Base-by-base conservation (phyloP, 2,888 invertebrate genomes). In the Agriopis leucophaearia region DNA sequence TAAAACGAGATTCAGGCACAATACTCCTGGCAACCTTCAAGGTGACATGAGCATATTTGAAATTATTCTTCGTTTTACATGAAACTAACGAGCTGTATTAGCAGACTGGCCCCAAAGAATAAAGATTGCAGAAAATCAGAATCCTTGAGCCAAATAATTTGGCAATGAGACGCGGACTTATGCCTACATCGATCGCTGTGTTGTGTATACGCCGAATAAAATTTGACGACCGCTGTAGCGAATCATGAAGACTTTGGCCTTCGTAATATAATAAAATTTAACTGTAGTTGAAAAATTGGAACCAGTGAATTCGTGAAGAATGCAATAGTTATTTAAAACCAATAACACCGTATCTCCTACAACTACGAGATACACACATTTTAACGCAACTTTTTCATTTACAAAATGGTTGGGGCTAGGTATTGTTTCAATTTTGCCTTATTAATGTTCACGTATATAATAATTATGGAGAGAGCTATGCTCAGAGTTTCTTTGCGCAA, bases 1-100 rank as follows among this genome's bases (percentile, higher is more conserved):
- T 88, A 81, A 83, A 82, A 80, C 81, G 76, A 81, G 81, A 82
- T 78, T 77, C 74, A 78, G 77, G 78, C 77, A 79, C 79, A 77
- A 74, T 76, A 79, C 75, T 78, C 76, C 69, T 70, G 69, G 74
- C 57, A 27, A 55, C 55, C 55, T 73, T 77, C 79, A 81, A 82
- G 82, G 82, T 71, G 47, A 78, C 65, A 61, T 66, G 69, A 74
- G 70, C 69, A 66, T 72, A 75, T 75, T 74, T 70, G 51, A 64
- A 75, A 60, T 77, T 72, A 69, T 71, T 78, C 66, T 66, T 70
- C 71, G 69, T 73, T 73, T 67, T 69, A 73, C 72, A 69, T 65
- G 56, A 73, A 63, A 58, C 60, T 71, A 64, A 66, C 57, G 13
- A 71, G 50, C 18, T 50, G 47, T 51, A 45, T 63, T 69, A 55